Base-by-base conservation (phyloP, 1,140 invertebrate genomes). In the Eriosoma lanigerum region DNA sequence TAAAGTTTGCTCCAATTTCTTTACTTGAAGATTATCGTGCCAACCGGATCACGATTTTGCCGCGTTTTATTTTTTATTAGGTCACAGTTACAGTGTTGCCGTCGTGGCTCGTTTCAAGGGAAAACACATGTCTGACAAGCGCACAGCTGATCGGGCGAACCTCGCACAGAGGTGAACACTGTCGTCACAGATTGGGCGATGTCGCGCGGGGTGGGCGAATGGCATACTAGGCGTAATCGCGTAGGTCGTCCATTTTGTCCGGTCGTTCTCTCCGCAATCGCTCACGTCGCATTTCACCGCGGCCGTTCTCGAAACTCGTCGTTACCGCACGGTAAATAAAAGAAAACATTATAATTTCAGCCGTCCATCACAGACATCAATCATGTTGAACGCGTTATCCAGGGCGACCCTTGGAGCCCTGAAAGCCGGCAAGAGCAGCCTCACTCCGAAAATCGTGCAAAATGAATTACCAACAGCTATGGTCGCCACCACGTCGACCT, bases 371-470 rank as follows among this genome's bases (percentile, higher is more conserved):
- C 24, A 52, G n/a, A 54, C 84, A 84, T 85, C 85, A 86, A 89
- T 88, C 87, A 91, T 91, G 89, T 89, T 91, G 86, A 89, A 88
- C 83, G 89, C 87, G 83, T 87, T 90, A 82, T 87, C 88, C 82
- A 88, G 89, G 84, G 88, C 88, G 83, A 89, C 89, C 85, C 85
- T 87, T 82, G 88, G 89, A 80, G 88, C 88, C 84, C 85, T 90
- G 75, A 89, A 88, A 86, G 87, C 87, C 82, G 87, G 88, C 81
- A 91, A 91, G 86, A 87, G 88, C 54, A 84, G 86, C 66, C 82
- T 90, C 84, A 85, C 84, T 70, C 83, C 86, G 32, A 85, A 86
- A 83, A 84, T 86, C 81, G 82, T 89, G 48, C 87, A 89, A 83
- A 88, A 88, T 84, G 88, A 89, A 85, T 84, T 86, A n/a, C 76